A percentile compares a stretch with the other conserved stretches of the same genome.
phyloP scores from a whole-genome alignment of 2,113 vertebrate genomes.

The Paradoxurus hermaphroditus region DNA sequence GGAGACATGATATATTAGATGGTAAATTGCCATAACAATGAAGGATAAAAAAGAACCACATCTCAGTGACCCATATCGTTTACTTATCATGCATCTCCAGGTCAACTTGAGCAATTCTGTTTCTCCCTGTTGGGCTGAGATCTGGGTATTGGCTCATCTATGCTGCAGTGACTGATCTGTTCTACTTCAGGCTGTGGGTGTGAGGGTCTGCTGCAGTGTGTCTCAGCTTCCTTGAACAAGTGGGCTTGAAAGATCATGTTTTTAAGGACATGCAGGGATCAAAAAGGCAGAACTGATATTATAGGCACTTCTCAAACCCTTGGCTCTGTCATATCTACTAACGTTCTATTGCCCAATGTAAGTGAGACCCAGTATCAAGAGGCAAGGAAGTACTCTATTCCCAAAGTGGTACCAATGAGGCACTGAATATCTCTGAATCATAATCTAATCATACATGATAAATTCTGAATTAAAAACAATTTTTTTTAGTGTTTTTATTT shows the following conservation, averaged over 20 bases:
- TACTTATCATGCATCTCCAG: not conserved
- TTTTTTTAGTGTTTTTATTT: no score
- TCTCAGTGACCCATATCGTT: not conserved
- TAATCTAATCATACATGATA: not conserved
- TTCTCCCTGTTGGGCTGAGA: not conserved
- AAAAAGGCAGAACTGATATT: not conserved
- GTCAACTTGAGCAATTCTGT: not conserved
- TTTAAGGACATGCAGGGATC: not conserved
- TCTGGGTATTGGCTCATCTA: not conserved
- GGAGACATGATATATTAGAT: not conserved
- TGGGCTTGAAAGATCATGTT: not conserved
- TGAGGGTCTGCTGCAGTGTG: not conserved
- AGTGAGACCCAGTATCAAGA: not conserved
- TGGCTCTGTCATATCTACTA: not conserved
- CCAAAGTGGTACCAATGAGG: not conserved
- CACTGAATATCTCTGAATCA: not conserved
- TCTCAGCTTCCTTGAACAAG: not conserved
- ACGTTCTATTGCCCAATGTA: not conserved
- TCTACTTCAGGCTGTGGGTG: not conserved
- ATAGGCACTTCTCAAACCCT: not conserved
- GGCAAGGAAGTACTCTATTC: not conserved
- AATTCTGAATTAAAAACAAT: not conserved
- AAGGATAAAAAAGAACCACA: not conserved
- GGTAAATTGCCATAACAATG: not conserved
- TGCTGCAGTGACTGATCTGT: not conserved